A percentile compares a stretch with the other conserved stretches of the same genome.
These are phyloP conservation scores for Mohoua ochrocephala DNA, from an alignment of 2,113 vertebrate genomes.

Conservation along the genomic window DNA sequence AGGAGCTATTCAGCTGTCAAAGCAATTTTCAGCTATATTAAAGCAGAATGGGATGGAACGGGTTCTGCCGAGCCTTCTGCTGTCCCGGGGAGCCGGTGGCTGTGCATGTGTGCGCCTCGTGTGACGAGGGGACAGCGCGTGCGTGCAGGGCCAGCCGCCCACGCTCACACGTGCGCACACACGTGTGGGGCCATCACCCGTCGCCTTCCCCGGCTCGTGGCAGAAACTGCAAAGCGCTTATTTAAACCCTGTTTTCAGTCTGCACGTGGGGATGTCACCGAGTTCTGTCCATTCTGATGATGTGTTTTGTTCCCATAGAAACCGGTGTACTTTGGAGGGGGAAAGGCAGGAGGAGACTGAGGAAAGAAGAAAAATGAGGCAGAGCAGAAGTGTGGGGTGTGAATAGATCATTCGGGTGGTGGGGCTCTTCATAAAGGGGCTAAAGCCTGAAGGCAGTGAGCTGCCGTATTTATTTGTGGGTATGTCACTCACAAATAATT, in stretches of 20 bases:
- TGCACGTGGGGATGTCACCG: neutral
- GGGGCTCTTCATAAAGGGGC: neutral
- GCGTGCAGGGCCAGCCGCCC: neutral
- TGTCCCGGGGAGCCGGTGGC: neutral
- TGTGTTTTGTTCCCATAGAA: slow-evolving; percentile 44
- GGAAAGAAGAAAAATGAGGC: neutral
- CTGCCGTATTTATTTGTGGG: neutral
- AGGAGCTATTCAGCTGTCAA: slow-evolving; percentile 59
- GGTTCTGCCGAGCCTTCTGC: neutral
- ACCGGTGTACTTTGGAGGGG: neutral
- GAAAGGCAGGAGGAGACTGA: neutral
- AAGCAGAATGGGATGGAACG: neutral
- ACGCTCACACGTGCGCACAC: neutral
- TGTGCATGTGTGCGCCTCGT: neutral
- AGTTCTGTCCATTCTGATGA: neutral
- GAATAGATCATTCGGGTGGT: neutral
- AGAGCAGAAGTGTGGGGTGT: neutral
- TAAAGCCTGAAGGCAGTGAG: neutral
- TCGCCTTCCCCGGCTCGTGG: neutral
- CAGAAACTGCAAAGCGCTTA: neutral
- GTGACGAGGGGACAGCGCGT: neutral
- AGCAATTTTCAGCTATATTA: slow-evolving; percentile 50
- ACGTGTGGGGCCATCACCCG: neutral
- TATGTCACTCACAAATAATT: neutral
- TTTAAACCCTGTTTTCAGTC: neutral